Conservation (phyloP, 2,113 vertebrate genomes). For the Calidris pugnax region DNA sequence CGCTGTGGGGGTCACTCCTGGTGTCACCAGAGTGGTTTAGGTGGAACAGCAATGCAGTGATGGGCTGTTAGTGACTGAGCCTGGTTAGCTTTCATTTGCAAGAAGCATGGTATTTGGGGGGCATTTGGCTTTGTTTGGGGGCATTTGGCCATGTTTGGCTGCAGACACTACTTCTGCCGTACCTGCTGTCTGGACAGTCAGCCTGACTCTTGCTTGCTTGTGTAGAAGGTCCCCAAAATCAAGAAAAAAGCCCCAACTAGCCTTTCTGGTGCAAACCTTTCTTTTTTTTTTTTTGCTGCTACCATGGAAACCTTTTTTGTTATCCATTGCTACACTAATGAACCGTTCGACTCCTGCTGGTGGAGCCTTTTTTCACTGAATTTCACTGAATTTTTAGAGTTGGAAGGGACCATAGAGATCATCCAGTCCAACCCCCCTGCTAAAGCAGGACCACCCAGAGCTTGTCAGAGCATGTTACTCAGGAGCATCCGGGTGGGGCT, state of each 20-base stretch:
- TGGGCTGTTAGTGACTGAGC: neutral
- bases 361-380: neutral
- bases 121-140: fast-evolving
- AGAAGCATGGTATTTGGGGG: neutral
- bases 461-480: no score
- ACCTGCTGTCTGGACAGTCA: neutral
- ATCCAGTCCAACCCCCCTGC: no score
- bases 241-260: neutral
- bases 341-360: neutral
- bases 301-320: neutral
- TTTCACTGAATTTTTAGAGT: no score
- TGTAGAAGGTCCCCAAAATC: neutral
- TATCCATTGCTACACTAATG: neutral
- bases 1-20: fast-evolving
- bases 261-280: neutral
- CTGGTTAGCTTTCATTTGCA: neutral
- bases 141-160: neutral
- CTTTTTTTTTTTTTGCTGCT: neutral
- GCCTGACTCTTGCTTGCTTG: neutral
- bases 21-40: neutral
- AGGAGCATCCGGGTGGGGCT: no score
- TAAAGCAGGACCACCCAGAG: no score
- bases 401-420: no score
- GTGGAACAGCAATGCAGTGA: fast-evolving
- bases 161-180: neutral